Base-by-base conservation (phyloP, 1,140 invertebrate genomes). In the Drosophila willistoni region DNA sequence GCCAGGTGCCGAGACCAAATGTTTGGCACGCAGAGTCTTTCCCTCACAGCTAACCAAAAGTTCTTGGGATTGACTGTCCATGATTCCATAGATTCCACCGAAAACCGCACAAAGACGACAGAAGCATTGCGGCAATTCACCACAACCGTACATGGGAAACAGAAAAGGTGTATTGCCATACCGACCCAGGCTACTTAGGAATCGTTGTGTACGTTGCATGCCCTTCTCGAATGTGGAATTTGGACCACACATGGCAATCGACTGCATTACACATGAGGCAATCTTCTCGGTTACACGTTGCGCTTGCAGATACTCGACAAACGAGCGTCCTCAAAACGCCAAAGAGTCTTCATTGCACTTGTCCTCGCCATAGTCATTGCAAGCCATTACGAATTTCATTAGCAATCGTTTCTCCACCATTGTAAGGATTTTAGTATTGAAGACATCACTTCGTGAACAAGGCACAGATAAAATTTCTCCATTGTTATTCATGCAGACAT, bases 131-230 rank as follows among this genome's bases (percentile, higher is more conserved):
- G 98, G 96, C 77, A 99, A 91, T 92, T 99, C 98, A n/a, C 98
- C 98, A 92, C 96, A 97, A 12, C 98, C 98, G 93, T 99, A 99
- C 94, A 99, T 96, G 13, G 98, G 97, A 95, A 97, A 99, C 33
- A 99, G 93, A 93, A 99, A 99, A 0, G 98, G 98, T 25, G 98
- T 98, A 92, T 98, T 98, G 17, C 98, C 98, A 93, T 98, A 99
- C 81, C 97, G 95, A 44, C 98, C 98, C 57, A 99, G 93, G 81
- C 98, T 96, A 84, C 95, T 95, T 1, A 97, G 93, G 93, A 99
- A 99, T 84, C 95, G 95, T 92, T 98, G 96, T n/a, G 96, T 97
- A 73, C 95, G 94, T 87, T 94, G 94, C 33, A 99, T 94, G 9
- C 97, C 98, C 90, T 97, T 94, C 64, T 95, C 92, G 73, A 96